Conservation (phyloP, 2,888 invertebrate species). For the Gandaritis pyraliata region DNA sequence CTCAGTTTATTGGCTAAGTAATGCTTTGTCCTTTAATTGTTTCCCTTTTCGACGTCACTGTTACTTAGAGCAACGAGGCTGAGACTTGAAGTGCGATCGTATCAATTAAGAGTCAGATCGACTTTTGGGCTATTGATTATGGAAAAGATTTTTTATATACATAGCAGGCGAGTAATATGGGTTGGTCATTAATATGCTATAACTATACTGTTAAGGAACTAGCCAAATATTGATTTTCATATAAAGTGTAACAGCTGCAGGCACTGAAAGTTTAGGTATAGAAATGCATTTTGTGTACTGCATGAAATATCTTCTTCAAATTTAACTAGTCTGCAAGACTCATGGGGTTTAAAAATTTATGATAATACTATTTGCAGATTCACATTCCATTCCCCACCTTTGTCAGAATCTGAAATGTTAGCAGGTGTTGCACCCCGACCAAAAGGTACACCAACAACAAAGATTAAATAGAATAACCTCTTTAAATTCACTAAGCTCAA, state of each 20-base stretch:
- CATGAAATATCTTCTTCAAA: too few species aligned
- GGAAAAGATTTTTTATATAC: background rate
- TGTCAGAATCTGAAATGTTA: background rate
- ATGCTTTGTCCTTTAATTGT: conserved; percentile 60
- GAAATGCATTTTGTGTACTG: too few species aligned
- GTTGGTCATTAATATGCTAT: background rate
- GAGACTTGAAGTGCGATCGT: conserved; percentile 46
- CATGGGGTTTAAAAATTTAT: too few species aligned
- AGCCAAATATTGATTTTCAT: background rate
- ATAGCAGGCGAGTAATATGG: background rate
- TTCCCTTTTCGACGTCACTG: conserved; percentile 54
- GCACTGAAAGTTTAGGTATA: background rate
- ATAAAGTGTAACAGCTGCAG: background rate
- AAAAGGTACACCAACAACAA: conserved; percentile 16
- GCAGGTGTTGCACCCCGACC: conserved; percentile 13
- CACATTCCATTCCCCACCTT: background rate
- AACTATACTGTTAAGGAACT: background rate
- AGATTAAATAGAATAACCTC: conserved; percentile 36
- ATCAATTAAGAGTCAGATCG: conserved; percentile 24
- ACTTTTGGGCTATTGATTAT: background rate
- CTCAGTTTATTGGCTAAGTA: conserved; percentile 64
- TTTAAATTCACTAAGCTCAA: conserved; percentile 40
- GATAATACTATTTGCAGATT: background rate
- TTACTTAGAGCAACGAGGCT: conserved; percentile 40
- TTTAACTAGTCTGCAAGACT: too few species aligned